Conservation (phyloP, 2,797 vertebrate genomes). For the Enteromius argenteus region DNA sequence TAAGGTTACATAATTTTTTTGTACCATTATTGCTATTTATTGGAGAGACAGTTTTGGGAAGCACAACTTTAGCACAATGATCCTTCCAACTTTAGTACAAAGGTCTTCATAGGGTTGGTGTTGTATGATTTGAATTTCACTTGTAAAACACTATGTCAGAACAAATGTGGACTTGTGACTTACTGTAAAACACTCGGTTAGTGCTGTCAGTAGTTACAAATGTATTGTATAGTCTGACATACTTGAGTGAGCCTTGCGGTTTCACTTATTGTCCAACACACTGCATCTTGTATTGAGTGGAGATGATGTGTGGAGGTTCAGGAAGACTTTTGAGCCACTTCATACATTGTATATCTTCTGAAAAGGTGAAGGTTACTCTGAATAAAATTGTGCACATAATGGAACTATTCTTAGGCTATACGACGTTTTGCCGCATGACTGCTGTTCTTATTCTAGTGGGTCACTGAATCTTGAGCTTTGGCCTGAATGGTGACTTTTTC, state of each 20-base stretch:
- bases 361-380: slow-evolving; percentile 2
- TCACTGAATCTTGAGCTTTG: slow-evolving; percentile 8
- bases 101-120: neutral
- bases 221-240: neutral
- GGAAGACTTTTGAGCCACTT: slow-evolving; percentile 9
- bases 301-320: neutral
- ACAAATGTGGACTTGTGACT: neutral
- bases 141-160: neutral
- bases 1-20: neutral
- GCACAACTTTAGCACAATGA: neutral
- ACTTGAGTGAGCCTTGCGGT: neutral
- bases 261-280: neutral
- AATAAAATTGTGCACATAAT: slow-evolving; percentile 7
- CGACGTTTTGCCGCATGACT: neutral
- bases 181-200: neutral
- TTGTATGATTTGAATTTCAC: neutral
- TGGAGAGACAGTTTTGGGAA: neutral
- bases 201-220: neutral
- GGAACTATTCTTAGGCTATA: neutral
- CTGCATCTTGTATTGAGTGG: neutral
- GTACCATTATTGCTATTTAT: neutral
- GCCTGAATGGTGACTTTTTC: neutral
- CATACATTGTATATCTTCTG: neutral
- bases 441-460: neutral
- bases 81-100: neutral